These are phyloP conservation scores for Drosophila ohnishii DNA, from an alignment of 1,140 invertebrate species.

Conservation along the genomic window DNA sequence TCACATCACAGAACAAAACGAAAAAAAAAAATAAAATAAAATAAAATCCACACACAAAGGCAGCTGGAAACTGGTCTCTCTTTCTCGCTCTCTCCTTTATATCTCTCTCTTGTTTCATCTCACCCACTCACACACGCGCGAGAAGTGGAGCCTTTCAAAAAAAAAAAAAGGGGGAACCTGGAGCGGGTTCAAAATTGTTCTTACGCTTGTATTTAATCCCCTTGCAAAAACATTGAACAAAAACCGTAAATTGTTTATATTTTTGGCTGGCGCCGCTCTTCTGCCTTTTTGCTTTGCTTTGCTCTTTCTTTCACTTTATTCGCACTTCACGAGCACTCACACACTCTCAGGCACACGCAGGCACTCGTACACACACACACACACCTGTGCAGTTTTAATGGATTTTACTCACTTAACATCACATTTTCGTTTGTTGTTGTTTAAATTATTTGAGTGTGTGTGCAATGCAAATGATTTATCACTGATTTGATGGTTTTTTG, in stretches of 20 bases:
- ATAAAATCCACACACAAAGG: conserved; percentile 44
- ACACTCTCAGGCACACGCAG: background rate
- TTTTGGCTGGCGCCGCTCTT: conserved; percentile 37
- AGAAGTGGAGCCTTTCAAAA: conserved; percentile 13
- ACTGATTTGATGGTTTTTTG: conserved; percentile 14
- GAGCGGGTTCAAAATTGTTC: conserved; percentile 13
- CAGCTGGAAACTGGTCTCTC: conserved; percentile 37
- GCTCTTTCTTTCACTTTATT: conserved; percentile 37
- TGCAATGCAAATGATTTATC: conserved; percentile 33
- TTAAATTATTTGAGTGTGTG: conserved; percentile 19
- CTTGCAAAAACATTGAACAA: background rate
- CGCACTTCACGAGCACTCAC: conserved; percentile 41
- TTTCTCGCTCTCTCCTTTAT: conserved; percentile 1
- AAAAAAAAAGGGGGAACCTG: conserved; percentile 10
- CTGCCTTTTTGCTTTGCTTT: conserved; percentile 48
- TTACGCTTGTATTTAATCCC: conserved; percentile 3
- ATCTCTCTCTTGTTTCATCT: conserved; percentile 14
- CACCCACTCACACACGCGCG: conserved; percentile 22
- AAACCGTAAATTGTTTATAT: conserved; percentile 44
- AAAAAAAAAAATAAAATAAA: conserved; percentile 9
- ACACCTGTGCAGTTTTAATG: conserved; percentile 14
- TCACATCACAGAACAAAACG: conserved; percentile 27
- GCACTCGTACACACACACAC: conserved; percentile 11
- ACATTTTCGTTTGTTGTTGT: conserved; percentile 59
- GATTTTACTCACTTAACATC: conserved; percentile 70